Conservation (phyloP, 2,888 invertebrate genomes). For the Machimus atricapillus region DNA sequence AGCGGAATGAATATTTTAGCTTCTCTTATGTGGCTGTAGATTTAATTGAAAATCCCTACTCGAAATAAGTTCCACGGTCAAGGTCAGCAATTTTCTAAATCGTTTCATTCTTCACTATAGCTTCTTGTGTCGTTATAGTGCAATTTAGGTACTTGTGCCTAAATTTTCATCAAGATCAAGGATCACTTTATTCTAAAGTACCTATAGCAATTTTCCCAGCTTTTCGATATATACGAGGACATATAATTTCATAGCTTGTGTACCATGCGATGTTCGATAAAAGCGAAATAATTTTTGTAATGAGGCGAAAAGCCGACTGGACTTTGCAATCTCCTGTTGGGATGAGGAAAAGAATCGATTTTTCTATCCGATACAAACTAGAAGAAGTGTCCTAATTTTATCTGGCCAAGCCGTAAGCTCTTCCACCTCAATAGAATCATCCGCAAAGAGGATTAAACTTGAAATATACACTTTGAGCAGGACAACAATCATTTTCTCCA, state of each 20-base stretch:
- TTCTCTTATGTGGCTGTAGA: no score
- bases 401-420: background rate
- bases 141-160: no score
- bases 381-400: background rate
- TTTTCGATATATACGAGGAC: background rate
- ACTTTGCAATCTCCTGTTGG: background rate
- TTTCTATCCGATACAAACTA: background rate
- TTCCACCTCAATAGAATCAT: background rate
- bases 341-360: background rate
- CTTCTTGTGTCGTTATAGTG: no score
- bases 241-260: background rate
- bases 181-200: background rate
- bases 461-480: constrained; percentile 16
- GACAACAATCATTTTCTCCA: background rate
- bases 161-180: background rate
- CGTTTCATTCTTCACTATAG: no score
- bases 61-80: no score
- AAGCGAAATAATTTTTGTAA: background rate
- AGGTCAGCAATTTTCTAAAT: no score
- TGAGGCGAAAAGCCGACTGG: background rate
- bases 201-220: background rate
- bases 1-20: no score
- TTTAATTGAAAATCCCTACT: no score
- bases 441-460: constrained; percentile 16
- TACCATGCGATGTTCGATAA: background rate